Conservation (phyloP, 1,140 invertebrate genomes). For the Orius laevigatus region DNA sequence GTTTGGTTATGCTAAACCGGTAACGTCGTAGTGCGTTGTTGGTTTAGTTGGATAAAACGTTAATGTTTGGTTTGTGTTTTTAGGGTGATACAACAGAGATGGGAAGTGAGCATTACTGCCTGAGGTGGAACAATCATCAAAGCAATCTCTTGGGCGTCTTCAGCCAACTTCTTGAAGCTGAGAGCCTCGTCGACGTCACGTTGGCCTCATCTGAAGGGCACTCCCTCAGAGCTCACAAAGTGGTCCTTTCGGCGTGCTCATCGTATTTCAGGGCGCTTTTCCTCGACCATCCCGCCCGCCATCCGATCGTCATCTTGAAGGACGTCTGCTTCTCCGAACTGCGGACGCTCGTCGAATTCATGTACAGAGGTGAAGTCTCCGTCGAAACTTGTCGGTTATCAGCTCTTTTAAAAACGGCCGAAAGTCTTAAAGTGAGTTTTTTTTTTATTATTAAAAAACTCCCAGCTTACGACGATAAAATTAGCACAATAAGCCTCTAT, state of each 20-base stretch:
- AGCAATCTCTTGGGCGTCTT: constrained; percentile 86
- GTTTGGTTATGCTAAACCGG: no score
- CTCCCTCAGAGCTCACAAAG: constrained; percentile 86
- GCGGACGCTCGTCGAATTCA: constrained; percentile 83
- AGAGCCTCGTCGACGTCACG: constrained; percentile 88
- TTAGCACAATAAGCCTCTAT: constrained; percentile 25
- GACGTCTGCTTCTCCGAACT: constrained; percentile 81
- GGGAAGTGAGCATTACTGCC: constrained; percentile 90
- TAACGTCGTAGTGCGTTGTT: no score
- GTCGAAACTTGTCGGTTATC: constrained; percentile 83
- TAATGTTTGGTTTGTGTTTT: constrained; percentile 15
- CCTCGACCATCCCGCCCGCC: constrained; percentile 72
- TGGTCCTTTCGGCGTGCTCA: constrained; percentile 85
- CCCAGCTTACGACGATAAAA: no score
- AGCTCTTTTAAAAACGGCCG: constrained; percentile 78
- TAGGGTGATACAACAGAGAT: constrained; percentile 74
- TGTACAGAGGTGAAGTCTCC: constrained; percentile 92
- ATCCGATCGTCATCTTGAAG: constrained; percentile 85
- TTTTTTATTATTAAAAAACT: no score
- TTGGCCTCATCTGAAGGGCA: constrained; percentile 85
- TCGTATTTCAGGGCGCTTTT: constrained; percentile 86
- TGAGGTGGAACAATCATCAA: constrained; percentile 93
- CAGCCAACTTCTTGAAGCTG: constrained; percentile 84
- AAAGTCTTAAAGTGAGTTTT: constrained; percentile 52
- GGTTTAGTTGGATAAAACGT: no score